phyloP scores from a whole-genome alignment of 1,140 invertebrate genomes.

The Lasioglossum albipes region DNA sequence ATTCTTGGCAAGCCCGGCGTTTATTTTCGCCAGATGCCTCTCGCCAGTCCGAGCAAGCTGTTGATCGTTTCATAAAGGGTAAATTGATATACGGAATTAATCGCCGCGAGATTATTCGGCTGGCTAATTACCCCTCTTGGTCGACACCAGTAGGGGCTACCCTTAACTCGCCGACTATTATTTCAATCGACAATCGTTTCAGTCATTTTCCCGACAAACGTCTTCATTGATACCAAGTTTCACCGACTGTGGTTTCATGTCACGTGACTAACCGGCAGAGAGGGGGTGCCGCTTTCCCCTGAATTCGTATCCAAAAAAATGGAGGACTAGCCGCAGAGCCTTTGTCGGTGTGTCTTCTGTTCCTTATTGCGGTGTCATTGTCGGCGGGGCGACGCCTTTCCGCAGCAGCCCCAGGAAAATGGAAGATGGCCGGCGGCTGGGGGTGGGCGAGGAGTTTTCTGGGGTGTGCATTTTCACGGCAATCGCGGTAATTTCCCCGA shows the following conservation, averaged over 20 bases:
- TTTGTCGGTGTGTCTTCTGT: not conserved
- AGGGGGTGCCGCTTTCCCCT: no score
- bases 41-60: not conserved
- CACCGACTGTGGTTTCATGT: no score
- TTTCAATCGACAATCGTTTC: no score
- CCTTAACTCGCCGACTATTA: no score
- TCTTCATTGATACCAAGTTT: no score
- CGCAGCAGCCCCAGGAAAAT: not conserved
- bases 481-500: constrained; percentile 54
- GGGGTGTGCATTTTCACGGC: constrained; percentile 47
- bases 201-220: no score
- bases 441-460: constrained; percentile 12
- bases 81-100: no score
- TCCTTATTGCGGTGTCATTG: not conserved
- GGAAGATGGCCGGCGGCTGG: not conserved
- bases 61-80: not conserved
- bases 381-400: not conserved
- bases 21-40: not conserved
- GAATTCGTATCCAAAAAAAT: not conserved
- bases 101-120: no score
- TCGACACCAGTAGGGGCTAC: no score
- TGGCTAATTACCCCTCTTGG: no score
- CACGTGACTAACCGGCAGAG: no score
- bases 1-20: not conserved
- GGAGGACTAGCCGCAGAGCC: not conserved